Evolutionary conservation across 2,797 vertebrate genomes (phyloP).

Genomic region (Sandelia bainsii): DNA sequence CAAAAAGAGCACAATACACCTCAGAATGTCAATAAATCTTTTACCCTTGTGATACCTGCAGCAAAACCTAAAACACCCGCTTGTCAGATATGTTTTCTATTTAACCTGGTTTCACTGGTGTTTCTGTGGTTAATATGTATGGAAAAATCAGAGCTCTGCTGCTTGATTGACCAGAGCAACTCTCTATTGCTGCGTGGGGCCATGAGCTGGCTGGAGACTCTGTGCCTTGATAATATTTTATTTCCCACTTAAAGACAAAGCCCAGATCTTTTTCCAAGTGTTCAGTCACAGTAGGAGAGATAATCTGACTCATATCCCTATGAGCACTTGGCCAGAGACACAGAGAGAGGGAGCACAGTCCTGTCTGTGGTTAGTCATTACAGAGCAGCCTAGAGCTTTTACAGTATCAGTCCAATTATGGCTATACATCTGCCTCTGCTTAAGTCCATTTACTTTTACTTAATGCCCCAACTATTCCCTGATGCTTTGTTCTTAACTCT

Average conservation of each 20-base stretch:
- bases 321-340: conserved; percentile 33
- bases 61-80: conserved; percentile 50
- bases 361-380: conserved; percentile 64
- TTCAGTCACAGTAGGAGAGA: conserved; percentile 49
- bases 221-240: conserved; percentile 53
- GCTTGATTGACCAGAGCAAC: conserved; percentile 66
- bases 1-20: conserved; percentile 45
- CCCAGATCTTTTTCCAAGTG: conserved; percentile 40
- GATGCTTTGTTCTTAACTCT: conserved; percentile 70
- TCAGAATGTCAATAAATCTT: conserved; percentile 68
- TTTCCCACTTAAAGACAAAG: conserved; percentile 62
- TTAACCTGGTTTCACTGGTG: conserved; percentile 47
- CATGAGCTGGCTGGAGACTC: conserved; percentile 57
- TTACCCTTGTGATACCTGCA: conserved; percentile 60
- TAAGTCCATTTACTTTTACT: conserved; percentile 75
- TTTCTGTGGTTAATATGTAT: conserved; percentile 64
- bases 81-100: conserved; percentile 62
- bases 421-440: conserved; percentile 58
- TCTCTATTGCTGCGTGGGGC: conserved; percentile 56
- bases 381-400: conserved; percentile 63
- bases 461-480: conserved; percentile 71
- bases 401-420: conserved; percentile 68
- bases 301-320: conserved; percentile 32
- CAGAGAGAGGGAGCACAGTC: conserved; percentile 21
- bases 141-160: conserved; percentile 50